phyloP scores from a whole-genome alignment of 1,140 invertebrate genomes.

The Brachionus paranguensis region DNA sequence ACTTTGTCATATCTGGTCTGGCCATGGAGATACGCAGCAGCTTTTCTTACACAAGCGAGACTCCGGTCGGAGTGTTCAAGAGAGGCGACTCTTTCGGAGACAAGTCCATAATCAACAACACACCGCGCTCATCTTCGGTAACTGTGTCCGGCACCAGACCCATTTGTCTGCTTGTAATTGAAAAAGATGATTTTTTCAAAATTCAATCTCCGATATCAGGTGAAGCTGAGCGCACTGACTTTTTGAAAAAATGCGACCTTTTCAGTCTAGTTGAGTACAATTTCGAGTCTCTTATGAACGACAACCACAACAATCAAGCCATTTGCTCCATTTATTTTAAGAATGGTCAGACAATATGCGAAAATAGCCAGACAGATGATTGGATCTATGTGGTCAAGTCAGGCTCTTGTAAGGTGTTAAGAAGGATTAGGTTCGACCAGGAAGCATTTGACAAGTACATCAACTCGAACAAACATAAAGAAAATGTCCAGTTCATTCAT shows the following conservation, averaged over 20 bases:
- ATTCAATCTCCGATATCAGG: neutral
- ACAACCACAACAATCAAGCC: slow-evolving; percentile 20
- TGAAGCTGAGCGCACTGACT: neutral
- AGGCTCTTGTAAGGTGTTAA: neutral
- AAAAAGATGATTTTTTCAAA: neutral
- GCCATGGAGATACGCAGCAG: neutral
- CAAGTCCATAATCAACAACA: slow-evolving; percentile 3
- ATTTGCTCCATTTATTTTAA: neutral
- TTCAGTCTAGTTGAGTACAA: neutral
- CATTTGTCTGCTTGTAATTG: neutral
- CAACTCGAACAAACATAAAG: neutral
- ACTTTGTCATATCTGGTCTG: neutral
- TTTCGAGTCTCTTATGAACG: neutral
- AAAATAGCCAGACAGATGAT: slow-evolving; percentile 4
- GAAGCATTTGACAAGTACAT: neutral
- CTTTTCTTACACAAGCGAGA: neutral
- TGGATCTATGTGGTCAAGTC: slow-evolving; percentile 23
- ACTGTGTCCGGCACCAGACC: neutral
- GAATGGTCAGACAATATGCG: slow-evolving; percentile 17
- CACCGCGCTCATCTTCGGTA: neutral
- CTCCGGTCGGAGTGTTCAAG: neutral
- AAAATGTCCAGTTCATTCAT: neutral
- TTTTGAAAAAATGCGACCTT: neutral
- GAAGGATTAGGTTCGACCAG: neutral
- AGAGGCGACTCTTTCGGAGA: slow-evolving; percentile 9